These are phyloP conservation scores for Cephonodes hylas DNA, from an alignment of 2,888 invertebrate species.

Conservation along the genomic window DNA sequence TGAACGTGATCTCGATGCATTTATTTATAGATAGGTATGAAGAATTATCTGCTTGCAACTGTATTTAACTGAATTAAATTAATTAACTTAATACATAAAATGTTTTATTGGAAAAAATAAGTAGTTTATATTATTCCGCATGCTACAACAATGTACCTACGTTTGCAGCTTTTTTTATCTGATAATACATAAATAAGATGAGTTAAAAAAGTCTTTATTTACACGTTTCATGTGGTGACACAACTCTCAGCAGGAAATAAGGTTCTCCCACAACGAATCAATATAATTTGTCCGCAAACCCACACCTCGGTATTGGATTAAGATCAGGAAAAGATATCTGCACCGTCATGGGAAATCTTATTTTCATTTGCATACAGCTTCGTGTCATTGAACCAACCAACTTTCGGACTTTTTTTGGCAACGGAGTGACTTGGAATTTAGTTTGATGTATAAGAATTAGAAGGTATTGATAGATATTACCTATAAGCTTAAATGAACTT, in stretches of 20 bases:
- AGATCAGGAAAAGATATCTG: constrained; percentile 4
- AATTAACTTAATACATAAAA: too few species aligned
- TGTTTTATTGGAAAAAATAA: too few species aligned
- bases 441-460: not conserved
- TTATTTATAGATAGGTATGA: not conserved
- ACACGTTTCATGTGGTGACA: not conserved
- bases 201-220: not conserved
- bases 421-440: not conserved
- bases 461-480: too few species aligned
- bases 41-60: too few species aligned
- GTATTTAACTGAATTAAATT: too few species aligned
- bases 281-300: not conserved
- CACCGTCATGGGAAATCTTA: constrained; percentile 1
- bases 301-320: not conserved
- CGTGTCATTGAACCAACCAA: not conserved
- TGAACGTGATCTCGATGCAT: not conserved
- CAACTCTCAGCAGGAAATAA: not conserved
- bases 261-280: not conserved
- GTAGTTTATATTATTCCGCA: too few species aligned
- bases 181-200: too few species aligned
- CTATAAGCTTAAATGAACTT: too few species aligned
- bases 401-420: not conserved
- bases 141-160: too few species aligned
- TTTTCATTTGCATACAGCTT: not conserved
- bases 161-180: too few species aligned